Evolutionary conservation across 2,888 invertebrate species (phyloP).

Genomic region (Ischnura elegans): DNA sequence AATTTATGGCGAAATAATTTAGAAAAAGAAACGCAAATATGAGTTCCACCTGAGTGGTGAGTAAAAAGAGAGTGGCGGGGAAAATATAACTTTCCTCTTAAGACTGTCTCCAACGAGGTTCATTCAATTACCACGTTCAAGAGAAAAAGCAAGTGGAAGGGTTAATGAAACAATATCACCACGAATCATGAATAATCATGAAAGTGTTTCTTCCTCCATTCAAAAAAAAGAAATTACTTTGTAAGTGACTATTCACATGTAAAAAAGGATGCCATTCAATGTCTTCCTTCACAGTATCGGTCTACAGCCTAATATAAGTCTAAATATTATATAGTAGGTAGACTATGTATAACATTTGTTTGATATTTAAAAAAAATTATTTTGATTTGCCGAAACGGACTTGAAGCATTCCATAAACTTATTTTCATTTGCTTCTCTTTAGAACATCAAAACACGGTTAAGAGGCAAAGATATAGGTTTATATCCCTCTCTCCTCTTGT

Average conservation of each 20-base stretch:
- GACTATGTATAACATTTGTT: too few relatives aligned
- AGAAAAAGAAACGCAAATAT: not conserved
- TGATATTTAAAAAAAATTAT: too few relatives aligned
- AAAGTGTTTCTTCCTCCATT: not conserved
- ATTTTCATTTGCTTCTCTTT: too few relatives aligned
- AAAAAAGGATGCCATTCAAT: not conserved
- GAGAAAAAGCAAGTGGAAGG: not conserved
- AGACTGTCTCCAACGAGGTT: not conserved
- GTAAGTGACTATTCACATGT: not conserved
- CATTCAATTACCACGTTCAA: not conserved
- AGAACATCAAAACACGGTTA: too few relatives aligned
- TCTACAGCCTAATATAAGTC: too few relatives aligned
- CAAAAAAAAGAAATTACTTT: not conserved
- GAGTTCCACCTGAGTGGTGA: not conserved
- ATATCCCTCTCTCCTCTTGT: too few relatives aligned
- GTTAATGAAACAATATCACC: not conserved
- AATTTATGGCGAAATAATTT: not conserved
- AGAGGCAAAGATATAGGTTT: too few relatives aligned
- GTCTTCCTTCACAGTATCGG: not conserved
- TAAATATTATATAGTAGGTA: too few relatives aligned
- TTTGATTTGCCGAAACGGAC: too few relatives aligned
- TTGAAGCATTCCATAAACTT: too few relatives aligned
- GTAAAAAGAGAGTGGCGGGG: not conserved
- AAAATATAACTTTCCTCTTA: slow-evolving; percentile 22
- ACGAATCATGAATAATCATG: not conserved